Base-by-base conservation (phyloP, 1,140 invertebrate species). In the Drosophila orena region DNA sequence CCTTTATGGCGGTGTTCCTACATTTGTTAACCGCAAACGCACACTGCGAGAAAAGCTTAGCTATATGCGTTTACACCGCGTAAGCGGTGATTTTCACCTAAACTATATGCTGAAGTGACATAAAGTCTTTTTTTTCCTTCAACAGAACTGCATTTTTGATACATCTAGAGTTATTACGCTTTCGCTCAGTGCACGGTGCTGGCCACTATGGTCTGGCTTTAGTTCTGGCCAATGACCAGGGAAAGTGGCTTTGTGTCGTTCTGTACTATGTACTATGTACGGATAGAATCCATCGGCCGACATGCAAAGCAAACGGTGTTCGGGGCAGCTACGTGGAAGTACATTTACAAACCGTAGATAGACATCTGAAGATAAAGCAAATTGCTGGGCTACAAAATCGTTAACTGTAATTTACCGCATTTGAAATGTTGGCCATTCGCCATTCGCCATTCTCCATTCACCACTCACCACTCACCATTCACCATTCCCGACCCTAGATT, bases 381-480 rank as follows among this genome's bases (percentile, higher is more conserved):
- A 89, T 89, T 89, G 84, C 84, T 84, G 79, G 80, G 84, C 85
- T 89, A 89, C 85, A 89, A 89, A 89, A 89, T 89, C 79, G 84
- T 89, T 89, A 89, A 84, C 79, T 84, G 84, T 89, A 89, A 89
- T 89, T 89, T 89, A 89, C 79, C 79, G 84, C 77, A 89, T 89
- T 89, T 65, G 64, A 70, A 86, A 86, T 62, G 84, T 64, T 65
- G 60, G 72, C 61, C 59, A 56, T 70, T 85, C 44, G 43, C 15
- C 53, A 60, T 55, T 62, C 37, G 8, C 58, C 59, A 56, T 74
- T 85, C 44, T 27, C 12, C 53, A 53, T 55, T 62, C 35, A 43
- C 20, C 52, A 40, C 40, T 24, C 17, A 14, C 4, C 30, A 35
- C 22, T 4, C 17, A 5, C n/a, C 7, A 10, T 30, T 20, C 37